These are phyloP conservation scores for Cygnus atratus DNA, from an alignment of 2,113 vertebrate genomes.

Conservation along the genomic window DNA sequence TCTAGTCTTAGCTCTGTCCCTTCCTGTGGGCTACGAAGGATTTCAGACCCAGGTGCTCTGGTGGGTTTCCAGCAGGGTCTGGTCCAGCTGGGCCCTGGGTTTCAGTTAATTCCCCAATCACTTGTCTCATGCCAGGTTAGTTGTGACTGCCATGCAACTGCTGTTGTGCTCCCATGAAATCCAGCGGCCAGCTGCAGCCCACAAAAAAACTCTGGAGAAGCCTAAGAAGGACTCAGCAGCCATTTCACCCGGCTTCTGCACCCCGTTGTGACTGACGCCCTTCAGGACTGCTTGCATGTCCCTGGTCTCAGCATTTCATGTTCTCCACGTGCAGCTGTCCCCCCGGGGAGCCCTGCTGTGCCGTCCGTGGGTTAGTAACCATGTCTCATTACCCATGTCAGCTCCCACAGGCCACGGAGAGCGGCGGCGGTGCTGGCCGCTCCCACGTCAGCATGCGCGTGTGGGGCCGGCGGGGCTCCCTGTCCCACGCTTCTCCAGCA, in stretches of 20 bases:
- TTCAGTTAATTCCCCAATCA: not conserved
- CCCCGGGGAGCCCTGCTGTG: not conserved
- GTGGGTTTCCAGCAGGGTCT: constrained; percentile 22
- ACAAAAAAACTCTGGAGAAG: rapidly evolving
- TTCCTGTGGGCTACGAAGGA: not conserved
- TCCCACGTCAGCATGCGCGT: not conserved
- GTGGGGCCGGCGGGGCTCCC: not conserved
- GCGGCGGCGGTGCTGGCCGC: not conserved
- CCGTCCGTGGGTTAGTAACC: not conserved
- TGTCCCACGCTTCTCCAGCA: not conserved
- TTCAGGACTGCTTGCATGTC: constrained; percentile 14
- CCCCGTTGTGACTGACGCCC: not conserved
- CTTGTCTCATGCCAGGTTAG: not conserved
- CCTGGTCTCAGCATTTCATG: not conserved
- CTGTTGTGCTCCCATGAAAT: not conserved
- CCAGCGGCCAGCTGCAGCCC: not conserved
- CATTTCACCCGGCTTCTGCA: not conserved
- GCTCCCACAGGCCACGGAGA: not conserved
- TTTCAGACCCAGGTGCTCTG: not conserved
- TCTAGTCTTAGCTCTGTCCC: not conserved
- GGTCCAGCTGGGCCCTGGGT: not conserved
- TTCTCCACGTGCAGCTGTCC: not conserved
- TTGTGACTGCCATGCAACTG: not conserved
- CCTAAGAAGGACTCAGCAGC: not conserved
- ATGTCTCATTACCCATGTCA: not conserved